Evolutionary conservation across 1,140 invertebrate genomes (phyloP).

Genomic region (Heliconius eleuchia): DNA sequence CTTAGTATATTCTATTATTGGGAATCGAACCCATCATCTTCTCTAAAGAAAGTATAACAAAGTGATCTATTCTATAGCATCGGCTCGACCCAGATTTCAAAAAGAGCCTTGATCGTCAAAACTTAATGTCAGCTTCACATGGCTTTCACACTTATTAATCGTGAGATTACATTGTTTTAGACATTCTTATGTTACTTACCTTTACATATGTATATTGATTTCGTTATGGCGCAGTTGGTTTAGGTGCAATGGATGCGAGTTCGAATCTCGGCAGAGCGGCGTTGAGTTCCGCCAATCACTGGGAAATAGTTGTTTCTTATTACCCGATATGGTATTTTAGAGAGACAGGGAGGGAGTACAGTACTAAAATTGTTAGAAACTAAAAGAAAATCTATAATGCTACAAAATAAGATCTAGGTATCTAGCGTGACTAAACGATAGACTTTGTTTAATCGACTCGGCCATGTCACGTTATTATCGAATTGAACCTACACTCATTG

Average conservation of each 20-base stretch:
- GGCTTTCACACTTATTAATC: neutral
- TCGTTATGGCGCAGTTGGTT: no score
- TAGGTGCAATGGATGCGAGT: no score
- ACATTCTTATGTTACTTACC: neutral
- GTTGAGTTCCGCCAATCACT: no score
- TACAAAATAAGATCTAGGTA: neutral
- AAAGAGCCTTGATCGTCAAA: conserved; percentile 5
- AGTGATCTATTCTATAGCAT: neutral
- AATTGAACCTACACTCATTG: conserved; percentile 1
- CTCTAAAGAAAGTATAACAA: neutral
- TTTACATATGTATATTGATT: neutral
- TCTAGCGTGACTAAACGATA: neutral
- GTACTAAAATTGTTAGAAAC: neutral
- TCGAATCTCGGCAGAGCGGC: no score
- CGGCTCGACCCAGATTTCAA: neutral
- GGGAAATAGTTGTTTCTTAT: no score
- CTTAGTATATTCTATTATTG: neutral
- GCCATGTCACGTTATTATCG: neutral
- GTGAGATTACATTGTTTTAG: conserved; percentile 2
- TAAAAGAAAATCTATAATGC: neutral
- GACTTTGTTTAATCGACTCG: neutral
- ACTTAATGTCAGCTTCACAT: conserved; percentile 2
- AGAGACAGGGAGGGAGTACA: no score
- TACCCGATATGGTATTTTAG: no score
- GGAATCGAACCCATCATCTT: neutral